A percentile compares a stretch with the other conserved stretches of the same genome.
Conservation (phyloP, 2,888 invertebrate genomes). For the Leptopilina syphax region DNA sequence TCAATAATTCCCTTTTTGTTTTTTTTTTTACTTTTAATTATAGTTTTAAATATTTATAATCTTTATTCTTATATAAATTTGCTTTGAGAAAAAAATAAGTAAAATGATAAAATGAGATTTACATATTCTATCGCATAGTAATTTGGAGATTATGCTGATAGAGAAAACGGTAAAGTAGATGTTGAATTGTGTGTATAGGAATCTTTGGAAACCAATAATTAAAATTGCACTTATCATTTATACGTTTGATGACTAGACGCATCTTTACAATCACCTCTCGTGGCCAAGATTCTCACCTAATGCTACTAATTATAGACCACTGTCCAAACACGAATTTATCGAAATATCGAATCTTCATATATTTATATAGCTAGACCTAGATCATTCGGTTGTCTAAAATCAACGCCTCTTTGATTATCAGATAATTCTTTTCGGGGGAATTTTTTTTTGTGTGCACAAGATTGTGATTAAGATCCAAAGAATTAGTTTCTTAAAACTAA, state of each 20-base stretch:
- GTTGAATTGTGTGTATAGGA: constrained; percentile 8
- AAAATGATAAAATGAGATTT: neutral
- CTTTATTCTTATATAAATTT: too few species aligned
- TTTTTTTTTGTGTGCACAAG: constrained; percentile 18
- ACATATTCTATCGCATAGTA: neutral
- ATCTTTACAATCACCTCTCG: constrained; percentile 53
- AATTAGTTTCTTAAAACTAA: neutral
- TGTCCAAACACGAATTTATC: constrained; percentile 70
- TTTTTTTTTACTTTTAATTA: too few species aligned
- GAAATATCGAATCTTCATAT: constrained; percentile 62
- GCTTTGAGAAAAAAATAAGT: too few species aligned
- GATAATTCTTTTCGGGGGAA: constrained; percentile 45
- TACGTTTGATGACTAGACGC: constrained; percentile 60
- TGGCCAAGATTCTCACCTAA: constrained; percentile 53
- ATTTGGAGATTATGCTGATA: constrained; percentile 2
- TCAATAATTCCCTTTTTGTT: too few species aligned
- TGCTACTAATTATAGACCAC: constrained; percentile 67
- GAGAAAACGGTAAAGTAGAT: neutral
- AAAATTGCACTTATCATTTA: constrained; percentile 68
- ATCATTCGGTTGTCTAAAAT: constrained; percentile 43
- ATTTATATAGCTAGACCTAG: constrained; percentile 39
- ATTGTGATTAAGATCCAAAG: constrained; percentile 9
- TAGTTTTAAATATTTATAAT: too few species aligned
- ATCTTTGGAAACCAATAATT: constrained; percentile 61
- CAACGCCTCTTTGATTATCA: constrained; percentile 34